A percentile compares a stretch with the other conserved stretches of the same genome.
phyloP scores from a whole-genome alignment of 2,113 vertebrate species.

The Manacus vitellinus region DNA sequence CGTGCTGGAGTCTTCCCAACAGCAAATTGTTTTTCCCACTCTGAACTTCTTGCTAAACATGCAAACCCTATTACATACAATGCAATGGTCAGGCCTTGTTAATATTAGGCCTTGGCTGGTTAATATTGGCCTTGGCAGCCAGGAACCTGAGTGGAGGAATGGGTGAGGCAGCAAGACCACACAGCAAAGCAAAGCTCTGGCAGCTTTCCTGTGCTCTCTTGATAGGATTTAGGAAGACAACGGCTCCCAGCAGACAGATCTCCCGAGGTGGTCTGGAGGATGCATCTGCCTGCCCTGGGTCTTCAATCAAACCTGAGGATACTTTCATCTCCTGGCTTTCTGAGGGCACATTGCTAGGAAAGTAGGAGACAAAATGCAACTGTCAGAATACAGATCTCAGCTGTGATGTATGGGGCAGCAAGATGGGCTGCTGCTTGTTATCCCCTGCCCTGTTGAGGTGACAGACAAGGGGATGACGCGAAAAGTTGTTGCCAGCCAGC shows the following conservation, averaged over 20 bases:
- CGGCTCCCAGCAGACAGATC: slow-evolving; percentile 21
- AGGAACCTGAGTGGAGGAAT: background rate
- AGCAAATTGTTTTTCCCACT: background rate
- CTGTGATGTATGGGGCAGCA: slow-evolving; percentile 71
- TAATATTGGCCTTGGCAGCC: too few relatives aligned
- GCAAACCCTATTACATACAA: background rate
- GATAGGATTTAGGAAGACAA: slow-evolving; percentile 51
- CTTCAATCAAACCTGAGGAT: slow-evolving; percentile 70
- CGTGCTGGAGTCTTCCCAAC: background rate
- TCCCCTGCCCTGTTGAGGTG: slow-evolving; percentile 54
- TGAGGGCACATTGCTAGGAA: slow-evolving; percentile 61
- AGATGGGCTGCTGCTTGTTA: slow-evolving; percentile 77
- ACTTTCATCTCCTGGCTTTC: slow-evolving; percentile 58
- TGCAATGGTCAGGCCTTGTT: background rate
- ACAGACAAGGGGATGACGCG: slow-evolving; percentile 50
- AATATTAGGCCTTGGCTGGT: background rate
- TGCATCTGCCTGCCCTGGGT: slow-evolving; percentile 65
- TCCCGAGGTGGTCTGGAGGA: slow-evolving; percentile 68
- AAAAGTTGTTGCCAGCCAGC: slow-evolving; percentile 9
- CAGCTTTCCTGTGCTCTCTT: background rate
- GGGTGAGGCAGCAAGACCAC: fast-evolving
- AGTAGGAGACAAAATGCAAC: slow-evolving; percentile 72
- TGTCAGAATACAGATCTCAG: slow-evolving; percentile 74
- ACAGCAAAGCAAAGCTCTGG: background rate
- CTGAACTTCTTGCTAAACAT: background rate